Evolutionary conservation across 2,888 invertebrate species (phyloP).

Genomic region (Linnaemya tessellans): DNA sequence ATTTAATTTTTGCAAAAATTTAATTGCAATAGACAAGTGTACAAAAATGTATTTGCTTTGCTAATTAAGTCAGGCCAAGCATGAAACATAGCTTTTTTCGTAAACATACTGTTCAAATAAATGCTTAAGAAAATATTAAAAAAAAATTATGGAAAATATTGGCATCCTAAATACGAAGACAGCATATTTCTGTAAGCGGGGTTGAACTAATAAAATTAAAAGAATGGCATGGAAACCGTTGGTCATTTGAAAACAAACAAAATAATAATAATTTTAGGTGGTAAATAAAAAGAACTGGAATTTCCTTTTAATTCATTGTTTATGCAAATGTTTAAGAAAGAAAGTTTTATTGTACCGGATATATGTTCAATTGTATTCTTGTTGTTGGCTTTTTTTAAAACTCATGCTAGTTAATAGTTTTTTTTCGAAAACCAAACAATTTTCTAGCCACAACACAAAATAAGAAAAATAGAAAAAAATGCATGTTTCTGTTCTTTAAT

Average conservation of each 20-base stretch:
- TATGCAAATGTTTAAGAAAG: slow-evolving; percentile 2
- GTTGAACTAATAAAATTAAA: slow-evolving; percentile 37
- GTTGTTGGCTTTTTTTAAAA: background rate
- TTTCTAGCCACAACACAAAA: background rate
- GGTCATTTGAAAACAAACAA: background rate
- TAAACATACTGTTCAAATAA: too few species aligned
- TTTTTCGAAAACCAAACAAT: background rate
- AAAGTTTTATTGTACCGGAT: slow-evolving; percentile 40
- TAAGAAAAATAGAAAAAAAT: background rate
- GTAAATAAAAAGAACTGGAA: background rate
- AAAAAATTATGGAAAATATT: too few species aligned
- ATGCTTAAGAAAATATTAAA: too few species aligned
- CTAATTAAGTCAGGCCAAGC: slow-evolving; percentile 56
- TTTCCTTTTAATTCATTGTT: background rate
- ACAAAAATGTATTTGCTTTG: background rate
- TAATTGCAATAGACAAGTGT: slow-evolving; percentile 14
- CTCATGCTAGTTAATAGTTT: slow-evolving; percentile 20
- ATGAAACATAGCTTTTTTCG: slow-evolving; percentile 23
- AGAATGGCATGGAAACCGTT: background rate
- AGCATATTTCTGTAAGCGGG: too few species aligned
- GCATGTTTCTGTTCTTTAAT: slow-evolving; percentile 23
- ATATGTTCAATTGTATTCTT: background rate
- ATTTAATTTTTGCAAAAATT: slow-evolving; percentile 4
- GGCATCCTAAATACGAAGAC: too few species aligned
- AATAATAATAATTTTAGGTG: background rate